A percentile compares a stretch with the other conserved stretches of the same genome.
phyloP scores from a whole-genome alignment of 2,888 invertebrate genomes.

The Craniophora ligustri region DNA sequence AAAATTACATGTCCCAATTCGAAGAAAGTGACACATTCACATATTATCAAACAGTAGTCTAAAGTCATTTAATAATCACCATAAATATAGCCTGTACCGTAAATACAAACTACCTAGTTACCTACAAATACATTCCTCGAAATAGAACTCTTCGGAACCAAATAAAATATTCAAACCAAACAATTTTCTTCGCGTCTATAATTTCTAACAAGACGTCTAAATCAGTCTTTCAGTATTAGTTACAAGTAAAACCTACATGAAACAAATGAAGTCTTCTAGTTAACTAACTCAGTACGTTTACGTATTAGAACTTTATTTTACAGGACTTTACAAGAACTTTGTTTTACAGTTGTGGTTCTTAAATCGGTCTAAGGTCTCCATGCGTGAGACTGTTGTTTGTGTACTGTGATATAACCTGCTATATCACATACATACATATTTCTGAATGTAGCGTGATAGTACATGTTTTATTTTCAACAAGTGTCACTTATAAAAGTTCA shows the following conservation, averaged over 20 bases:
- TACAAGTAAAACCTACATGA: background rate
- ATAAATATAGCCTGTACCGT: background rate
- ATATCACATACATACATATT: too few relatives aligned
- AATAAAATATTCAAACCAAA: constrained; percentile 14
- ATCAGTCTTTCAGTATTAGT: background rate
- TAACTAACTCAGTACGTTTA: constrained; percentile 13
- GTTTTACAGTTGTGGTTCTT: constrained; percentile 19
- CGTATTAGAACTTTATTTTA: constrained; percentile 29
- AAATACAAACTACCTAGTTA: background rate
- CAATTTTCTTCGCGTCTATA: constrained; percentile 3
- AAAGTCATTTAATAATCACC: background rate
- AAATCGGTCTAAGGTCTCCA: constrained; percentile 9
- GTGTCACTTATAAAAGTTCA: too few relatives aligned
- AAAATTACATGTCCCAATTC: too few relatives aligned
- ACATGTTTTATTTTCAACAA: too few relatives aligned
- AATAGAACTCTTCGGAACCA: background rate
- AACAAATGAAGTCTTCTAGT: constrained; percentile 6
- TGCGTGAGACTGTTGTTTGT: constrained; percentile 7
- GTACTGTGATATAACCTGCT: background rate
- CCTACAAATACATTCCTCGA: constrained; percentile 1
- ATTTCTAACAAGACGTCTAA: background rate
- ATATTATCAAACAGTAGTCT: too few relatives aligned
- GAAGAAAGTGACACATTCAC: too few relatives aligned
- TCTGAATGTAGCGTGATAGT: too few relatives aligned
- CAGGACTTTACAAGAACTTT: constrained; percentile 23